These are phyloP conservation scores for Psophia crepitans DNA, from an alignment of 2,113 vertebrate genomes.

Conservation along the genomic window DNA sequence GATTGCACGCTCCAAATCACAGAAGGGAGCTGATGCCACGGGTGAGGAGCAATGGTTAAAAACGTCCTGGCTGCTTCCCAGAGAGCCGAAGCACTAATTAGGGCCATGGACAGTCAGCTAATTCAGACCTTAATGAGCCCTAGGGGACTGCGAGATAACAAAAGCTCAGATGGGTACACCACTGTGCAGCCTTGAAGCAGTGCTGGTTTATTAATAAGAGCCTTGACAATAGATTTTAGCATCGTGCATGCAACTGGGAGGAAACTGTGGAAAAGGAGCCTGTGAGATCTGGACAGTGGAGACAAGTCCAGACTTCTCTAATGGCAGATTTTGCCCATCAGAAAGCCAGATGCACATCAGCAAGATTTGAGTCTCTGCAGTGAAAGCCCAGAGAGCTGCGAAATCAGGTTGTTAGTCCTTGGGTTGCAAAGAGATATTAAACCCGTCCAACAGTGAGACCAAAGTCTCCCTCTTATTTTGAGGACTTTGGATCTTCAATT, in stretches of 20 bases:
- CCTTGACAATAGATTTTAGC: background rate
- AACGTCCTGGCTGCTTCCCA: conserved; percentile 10
- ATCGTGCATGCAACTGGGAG: rapidly evolving
- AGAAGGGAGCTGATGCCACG: background rate
- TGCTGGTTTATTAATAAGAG: background rate
- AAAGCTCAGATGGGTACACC: background rate
- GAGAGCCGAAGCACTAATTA: conserved; percentile 38
- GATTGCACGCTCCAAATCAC: background rate
- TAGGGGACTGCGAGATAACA: background rate
- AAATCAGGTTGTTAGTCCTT: background rate
- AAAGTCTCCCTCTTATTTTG: background rate
- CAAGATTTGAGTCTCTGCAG: background rate
- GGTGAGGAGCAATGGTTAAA: background rate
- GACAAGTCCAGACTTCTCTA: background rate
- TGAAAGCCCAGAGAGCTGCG: background rate
- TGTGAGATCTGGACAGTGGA: background rate
- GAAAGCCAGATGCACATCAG: background rate
- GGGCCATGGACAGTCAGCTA: background rate
- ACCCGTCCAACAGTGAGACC: background rate
- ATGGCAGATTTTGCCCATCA: background rate
- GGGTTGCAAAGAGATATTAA: background rate
- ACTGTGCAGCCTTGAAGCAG: background rate
- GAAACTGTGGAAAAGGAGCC: background rate
- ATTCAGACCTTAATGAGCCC: conserved; percentile 32
- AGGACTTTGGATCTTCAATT: background rate